Conservation (phyloP, 2,797 vertebrate genomes). For the Lophura swinhoii region DNA sequence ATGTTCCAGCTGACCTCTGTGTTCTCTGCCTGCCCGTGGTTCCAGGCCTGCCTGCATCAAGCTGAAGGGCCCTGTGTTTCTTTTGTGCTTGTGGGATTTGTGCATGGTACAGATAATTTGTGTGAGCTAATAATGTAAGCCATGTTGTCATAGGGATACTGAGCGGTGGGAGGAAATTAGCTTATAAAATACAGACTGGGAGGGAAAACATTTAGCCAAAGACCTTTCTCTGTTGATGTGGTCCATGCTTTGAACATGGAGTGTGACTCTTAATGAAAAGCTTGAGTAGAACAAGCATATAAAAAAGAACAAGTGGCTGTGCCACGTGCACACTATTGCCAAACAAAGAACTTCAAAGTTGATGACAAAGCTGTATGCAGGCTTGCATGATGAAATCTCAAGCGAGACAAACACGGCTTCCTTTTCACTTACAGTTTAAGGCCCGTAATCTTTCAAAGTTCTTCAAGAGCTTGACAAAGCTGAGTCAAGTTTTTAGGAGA, state of each 20-base stretch:
- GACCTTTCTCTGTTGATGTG: background rate
- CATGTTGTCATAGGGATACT: background rate
- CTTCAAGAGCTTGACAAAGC: background rate
- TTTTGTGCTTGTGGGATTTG: background rate
- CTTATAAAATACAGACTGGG: background rate
- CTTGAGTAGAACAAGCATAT: background rate
- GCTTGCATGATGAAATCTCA: constrained; percentile 42
- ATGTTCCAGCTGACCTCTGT: background rate
- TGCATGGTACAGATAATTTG: rapidly evolving
- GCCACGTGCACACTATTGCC: background rate
- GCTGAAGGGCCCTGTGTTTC: background rate
- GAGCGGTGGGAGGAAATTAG: background rate
- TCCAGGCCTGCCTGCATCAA: background rate
- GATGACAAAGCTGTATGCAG: constrained; percentile 60
- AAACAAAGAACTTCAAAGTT: constrained; percentile 31
- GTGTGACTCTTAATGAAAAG: background rate
- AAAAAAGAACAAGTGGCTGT: background rate
- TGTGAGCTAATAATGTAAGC: background rate
- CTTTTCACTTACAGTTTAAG: constrained; percentile 35
- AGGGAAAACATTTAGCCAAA: background rate
- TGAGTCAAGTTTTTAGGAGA: constrained; percentile 10
- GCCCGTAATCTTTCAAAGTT: background rate
- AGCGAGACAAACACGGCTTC: constrained; percentile 26
- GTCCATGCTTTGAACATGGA: background rate
- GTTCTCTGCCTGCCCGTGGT: background rate